A percentile compares a stretch with the other conserved stretches of the same genome.
These are phyloP conservation scores for Geophilus truncorum DNA, from an alignment of 2,888 invertebrate species.

Conservation along the genomic window DNA sequence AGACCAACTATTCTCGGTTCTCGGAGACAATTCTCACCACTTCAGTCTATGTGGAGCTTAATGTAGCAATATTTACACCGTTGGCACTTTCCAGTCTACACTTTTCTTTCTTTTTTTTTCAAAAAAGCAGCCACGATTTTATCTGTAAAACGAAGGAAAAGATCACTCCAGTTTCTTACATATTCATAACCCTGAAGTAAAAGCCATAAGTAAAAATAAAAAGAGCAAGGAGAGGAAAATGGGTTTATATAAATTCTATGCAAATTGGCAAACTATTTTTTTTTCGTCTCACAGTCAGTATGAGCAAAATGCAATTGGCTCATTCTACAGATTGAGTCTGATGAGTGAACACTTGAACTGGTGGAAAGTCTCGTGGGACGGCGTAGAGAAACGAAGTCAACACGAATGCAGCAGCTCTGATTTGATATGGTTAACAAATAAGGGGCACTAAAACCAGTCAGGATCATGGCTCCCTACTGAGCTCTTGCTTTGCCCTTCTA, in stretches of 20 bases:
- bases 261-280: not conserved
- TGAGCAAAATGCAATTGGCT: slow-evolving; percentile 3
- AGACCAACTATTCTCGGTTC: not conserved
- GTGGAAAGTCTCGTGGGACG: not conserved
- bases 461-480: slow-evolving; percentile 17
- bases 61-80: not conserved
- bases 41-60: not conserved
- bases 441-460: slow-evolving; percentile 24
- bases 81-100: not conserved
- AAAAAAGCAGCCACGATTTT: not conserved
- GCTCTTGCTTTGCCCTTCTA: not conserved
- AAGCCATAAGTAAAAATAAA: too few species aligned
- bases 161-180: not conserved
- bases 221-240: not conserved
- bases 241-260: not conserved
- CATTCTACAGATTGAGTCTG: slow-evolving; percentile 19
- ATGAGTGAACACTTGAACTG: slow-evolving; percentile 24
- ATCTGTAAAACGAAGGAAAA: not conserved
- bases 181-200: not conserved
- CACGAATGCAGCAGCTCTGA: slow-evolving; percentile 14
- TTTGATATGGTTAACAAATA: slow-evolving; percentile 27
- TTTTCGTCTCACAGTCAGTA: not conserved
- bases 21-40: not conserved
- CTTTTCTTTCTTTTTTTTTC: not conserved
- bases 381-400: not conserved